Conservation (phyloP, 2,797 vertebrate species). For the Todus mexicanus region DNA sequence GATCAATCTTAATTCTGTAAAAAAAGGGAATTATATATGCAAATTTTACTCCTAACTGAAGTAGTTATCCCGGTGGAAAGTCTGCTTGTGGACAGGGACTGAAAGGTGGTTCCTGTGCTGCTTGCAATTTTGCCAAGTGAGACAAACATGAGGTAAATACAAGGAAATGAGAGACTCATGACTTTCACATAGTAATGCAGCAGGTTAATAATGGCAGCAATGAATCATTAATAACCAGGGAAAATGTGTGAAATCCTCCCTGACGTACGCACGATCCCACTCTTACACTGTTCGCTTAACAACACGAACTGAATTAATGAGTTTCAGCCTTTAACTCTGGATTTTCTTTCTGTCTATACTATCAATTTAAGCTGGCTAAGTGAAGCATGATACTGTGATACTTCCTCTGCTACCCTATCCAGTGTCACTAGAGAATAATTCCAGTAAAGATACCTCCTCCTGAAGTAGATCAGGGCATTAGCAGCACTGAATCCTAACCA, state of each 20-base stretch:
- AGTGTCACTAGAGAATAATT: not conserved
- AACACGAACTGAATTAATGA: not conserved
- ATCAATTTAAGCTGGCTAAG: not conserved
- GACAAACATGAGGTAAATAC: not conserved
- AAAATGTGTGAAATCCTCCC: not conserved
- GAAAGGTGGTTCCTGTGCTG: not conserved
- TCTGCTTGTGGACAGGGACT: not conserved
- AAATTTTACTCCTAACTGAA: not conserved
- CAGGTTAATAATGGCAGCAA: not conserved
- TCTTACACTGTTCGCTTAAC: not conserved
- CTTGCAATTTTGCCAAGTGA: not conserved
- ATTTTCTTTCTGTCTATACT: not conserved
- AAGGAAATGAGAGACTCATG: not conserved
- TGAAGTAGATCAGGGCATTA: not conserved
- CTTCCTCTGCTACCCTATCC: not conserved
- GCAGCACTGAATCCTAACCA: not conserved
- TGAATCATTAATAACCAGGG: not conserved
- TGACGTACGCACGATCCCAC: not conserved
- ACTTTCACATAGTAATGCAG: not conserved
- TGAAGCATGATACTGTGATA: not conserved
- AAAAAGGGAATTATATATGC: not conserved
- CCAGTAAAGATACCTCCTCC: not conserved
- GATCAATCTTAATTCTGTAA: not conserved
- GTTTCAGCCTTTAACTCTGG: not conserved
- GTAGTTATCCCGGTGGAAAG: not conserved